Percentiles rank a stretch among this genome's conserved stretches.
These are phyloP conservation scores for Cephus rjabovi DNA, from an alignment of 2,888 invertebrate species.

Conservation along the genomic window DNA sequence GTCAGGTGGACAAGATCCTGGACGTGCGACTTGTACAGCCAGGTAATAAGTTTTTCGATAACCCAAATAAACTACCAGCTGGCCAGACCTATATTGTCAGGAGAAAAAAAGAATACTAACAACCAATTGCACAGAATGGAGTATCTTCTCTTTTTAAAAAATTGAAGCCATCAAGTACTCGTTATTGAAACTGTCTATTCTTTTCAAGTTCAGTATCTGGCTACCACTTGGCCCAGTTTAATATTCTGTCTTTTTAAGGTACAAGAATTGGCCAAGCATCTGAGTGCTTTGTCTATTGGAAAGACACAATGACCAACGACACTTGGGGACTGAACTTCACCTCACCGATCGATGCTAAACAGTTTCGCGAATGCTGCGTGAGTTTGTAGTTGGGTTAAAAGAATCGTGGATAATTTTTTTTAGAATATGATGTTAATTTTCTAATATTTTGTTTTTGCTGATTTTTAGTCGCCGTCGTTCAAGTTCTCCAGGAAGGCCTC, in stretches of 20 bases:
- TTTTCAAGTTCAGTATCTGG: not conserved
- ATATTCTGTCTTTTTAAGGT: conserved; percentile 71
- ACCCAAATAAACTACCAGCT: not conserved
- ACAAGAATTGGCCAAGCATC: conserved; percentile 97
- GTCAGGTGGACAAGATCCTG: conserved; percentile 98
- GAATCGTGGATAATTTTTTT: not conserved
- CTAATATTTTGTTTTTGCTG: not conserved
- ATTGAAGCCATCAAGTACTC: not conserved
- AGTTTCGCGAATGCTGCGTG: conserved; percentile 97
- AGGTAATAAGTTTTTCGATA: conserved; percentile 72
- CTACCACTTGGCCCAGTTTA: not conserved
- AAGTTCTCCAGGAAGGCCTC: conserved; percentile 98
- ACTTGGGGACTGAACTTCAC: conserved; percentile 99
- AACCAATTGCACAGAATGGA: not conserved
- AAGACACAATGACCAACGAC: conserved; percentile 95
- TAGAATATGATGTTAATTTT: not conserved
- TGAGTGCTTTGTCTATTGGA: conserved; percentile 99
- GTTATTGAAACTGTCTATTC: not conserved
- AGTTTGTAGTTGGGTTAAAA: conserved; percentile 69
- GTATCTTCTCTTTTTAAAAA: not conserved
- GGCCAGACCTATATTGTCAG: not conserved
- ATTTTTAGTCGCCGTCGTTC: conserved; percentile 94
- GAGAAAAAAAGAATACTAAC: not conserved
- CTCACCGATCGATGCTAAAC: conserved; percentile 96
- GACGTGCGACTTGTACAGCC: conserved; percentile 97